Evolutionary conservation across 1,140 invertebrate genomes (phyloP), one percentile per base, ranked within the genome.

Genomic region (Zelostemma sp.): DNA sequence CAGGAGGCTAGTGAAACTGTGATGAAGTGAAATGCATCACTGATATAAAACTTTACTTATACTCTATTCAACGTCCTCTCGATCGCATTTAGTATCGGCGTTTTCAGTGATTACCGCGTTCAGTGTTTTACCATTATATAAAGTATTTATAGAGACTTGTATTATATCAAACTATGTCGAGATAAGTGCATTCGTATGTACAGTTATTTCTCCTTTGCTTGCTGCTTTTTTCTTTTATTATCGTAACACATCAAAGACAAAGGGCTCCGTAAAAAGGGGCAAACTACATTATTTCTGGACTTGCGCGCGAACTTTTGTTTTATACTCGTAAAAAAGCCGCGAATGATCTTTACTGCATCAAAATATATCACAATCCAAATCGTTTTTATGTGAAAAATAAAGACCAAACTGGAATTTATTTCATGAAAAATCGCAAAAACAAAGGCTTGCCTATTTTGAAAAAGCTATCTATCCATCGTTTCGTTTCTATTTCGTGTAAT

Each of bases 11-110:
- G 75, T 65, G 72, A 77, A 74, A 60, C 46, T 67, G 48, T 69
- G 77, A 68, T 73, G 73, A 72, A 70, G 72, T 72, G 65, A 76
- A 77, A 80, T 76, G 80, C 83, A 82, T 71, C 80, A 78, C 77
- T 80, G 80, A 83, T 83, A 84, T 80, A 85, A 84, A 84, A 83
- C 68, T 80, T 82, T 78, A 78, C 78, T 83, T 84, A 83, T 58
- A 75, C 25, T 9, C 72, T 83, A 84, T 68, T 73, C 72, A 79
- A 81, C 75, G 75, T 78, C 68, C 76, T 76, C 45, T 78, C 51
- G 62, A 59, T 73, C 67, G 45, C 56, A 55, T 64, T 79, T 80
- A 74, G 57, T 75, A 73, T 78, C 73, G 72, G 69, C 72, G 77
- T 79, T 78, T 74, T 67, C 79, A 82, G 74, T 78, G 76, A 76